Conservation (phyloP, 1,140 invertebrate species). For the Micrasema longulum region DNA sequence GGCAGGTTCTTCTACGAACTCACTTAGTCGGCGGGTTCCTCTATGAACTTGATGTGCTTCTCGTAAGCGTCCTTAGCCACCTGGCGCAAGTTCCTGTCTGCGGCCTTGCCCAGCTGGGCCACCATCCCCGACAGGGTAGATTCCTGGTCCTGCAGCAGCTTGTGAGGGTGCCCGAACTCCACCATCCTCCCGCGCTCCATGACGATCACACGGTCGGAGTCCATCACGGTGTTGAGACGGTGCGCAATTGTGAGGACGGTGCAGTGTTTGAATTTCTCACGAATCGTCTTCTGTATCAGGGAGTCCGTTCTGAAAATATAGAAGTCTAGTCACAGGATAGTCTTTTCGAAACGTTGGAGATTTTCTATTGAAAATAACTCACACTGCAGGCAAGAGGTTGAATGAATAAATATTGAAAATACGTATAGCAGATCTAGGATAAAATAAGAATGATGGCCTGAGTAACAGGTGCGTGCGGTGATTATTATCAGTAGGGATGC, state of each 20-base stretch:
- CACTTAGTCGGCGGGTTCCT: constrained; percentile 54
- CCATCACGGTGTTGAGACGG: constrained; percentile 79
- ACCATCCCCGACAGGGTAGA: constrained; percentile 71
- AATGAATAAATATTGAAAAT: no score
- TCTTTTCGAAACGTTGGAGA: neutral
- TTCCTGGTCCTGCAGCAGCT: constrained; percentile 72
- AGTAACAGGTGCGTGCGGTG: no score
- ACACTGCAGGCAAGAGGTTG: no score
- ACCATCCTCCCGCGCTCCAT: constrained; percentile 73
- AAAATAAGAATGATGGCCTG: no score
- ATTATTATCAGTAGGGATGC: no score
- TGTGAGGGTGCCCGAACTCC: constrained; percentile 79
- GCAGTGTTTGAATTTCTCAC: constrained; percentile 73
- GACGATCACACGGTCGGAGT: constrained; percentile 80
- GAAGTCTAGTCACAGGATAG: neutral
- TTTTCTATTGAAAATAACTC: neutral
- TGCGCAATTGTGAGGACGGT: constrained; percentile 89
- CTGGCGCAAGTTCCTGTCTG: constrained; percentile 64
- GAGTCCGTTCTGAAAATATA: constrained; percentile 69
- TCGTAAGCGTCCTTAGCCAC: constrained; percentile 62
- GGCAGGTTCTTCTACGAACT: no score
- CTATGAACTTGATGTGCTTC: constrained; percentile 65
- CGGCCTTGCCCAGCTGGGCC: constrained; percentile 61
- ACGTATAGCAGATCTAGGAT: no score
- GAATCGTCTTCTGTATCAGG: constrained; percentile 74